Conservation (phyloP, 2,888 invertebrate species). For the Monoplex corrugatus region DNA sequence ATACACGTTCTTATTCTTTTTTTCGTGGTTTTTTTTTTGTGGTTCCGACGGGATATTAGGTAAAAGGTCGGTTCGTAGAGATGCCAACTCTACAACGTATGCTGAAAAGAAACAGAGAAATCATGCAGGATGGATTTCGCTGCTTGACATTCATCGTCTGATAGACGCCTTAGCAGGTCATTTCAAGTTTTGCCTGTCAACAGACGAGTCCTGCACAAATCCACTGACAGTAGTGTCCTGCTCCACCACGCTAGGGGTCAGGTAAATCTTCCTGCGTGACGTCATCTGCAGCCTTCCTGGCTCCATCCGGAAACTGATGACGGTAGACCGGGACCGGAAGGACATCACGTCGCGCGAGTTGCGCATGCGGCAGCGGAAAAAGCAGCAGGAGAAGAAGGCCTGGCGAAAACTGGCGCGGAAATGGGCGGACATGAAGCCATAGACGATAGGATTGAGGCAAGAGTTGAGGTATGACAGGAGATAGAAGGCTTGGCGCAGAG, state of each 20-base stretch:
- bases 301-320: constrained; percentile 38
- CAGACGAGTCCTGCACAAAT: background rate
- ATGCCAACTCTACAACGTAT: too few relatives aligned
- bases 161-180: too few relatives aligned
- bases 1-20: too few relatives aligned
- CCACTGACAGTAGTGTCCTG: background rate
- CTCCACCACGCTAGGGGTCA: background rate
- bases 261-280: constrained; percentile 18
- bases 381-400: constrained; percentile 68
- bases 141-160: too few relatives aligned
- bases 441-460: constrained; percentile 88
- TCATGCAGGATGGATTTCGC: too few relatives aligned
- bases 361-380: constrained; percentile 26
- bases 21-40: too few relatives aligned
- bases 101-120: too few relatives aligned
- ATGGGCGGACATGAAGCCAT: constrained; percentile 89
- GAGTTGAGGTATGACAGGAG: constrained; percentile 88
- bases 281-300: background rate
- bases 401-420: constrained; percentile 84
- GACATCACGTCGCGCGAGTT: constrained; percentile 3
- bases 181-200: too few relatives aligned
- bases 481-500: constrained; percentile 86
- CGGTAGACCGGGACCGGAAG: constrained; percentile 40
- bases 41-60: too few relatives aligned
- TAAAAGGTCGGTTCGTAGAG: too few relatives aligned